A percentile compares a stretch with the other conserved stretches of the same genome.
Conservation (phyloP, 2,888 invertebrate species). For the Synanthedon tipuliformis region DNA sequence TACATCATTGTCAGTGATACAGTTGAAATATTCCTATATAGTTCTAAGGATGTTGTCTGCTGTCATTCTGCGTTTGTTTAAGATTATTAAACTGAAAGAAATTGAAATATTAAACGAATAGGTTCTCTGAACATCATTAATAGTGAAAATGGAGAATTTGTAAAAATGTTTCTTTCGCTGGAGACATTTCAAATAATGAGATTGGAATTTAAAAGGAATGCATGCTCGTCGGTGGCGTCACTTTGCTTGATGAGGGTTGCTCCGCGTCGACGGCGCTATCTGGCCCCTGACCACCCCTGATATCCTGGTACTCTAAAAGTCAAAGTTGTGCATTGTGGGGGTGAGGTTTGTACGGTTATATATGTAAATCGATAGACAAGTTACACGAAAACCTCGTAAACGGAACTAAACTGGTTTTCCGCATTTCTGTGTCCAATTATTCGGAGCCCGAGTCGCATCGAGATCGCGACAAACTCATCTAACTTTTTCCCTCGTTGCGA, state of each 20-base stretch:
- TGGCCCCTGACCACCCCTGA: slow-evolving; percentile 8
- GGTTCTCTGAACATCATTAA: too few species aligned
- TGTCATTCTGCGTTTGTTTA: too few species aligned
- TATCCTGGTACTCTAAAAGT: slow-evolving; percentile 16
- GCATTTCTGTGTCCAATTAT: slow-evolving; percentile 33
- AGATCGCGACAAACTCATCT: slow-evolving; percentile 38
- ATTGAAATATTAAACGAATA: too few species aligned
- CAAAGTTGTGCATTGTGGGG: not conserved
- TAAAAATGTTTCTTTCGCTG: not conserved
- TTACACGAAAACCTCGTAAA: not conserved
- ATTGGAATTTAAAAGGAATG: too few species aligned
- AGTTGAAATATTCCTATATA: too few species aligned
- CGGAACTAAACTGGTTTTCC: not conserved
- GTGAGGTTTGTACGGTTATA: too few species aligned
- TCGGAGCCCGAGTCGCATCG: slow-evolving; percentile 21
- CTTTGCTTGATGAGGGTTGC: slow-evolving; percentile 3
- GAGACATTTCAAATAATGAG: not conserved
- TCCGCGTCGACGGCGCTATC: slow-evolving; percentile 1
- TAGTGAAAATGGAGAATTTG: too few species aligned
- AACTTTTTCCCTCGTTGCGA: slow-evolving; percentile 24
- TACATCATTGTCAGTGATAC: too few species aligned
- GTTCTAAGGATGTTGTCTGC: too few species aligned
- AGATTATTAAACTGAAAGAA: too few species aligned
- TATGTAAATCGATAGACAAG: too few species aligned
- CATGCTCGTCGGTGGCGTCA: not conserved